Evolutionary conservation across 2,888 invertebrate species (phyloP).

Genomic region (Strigamia crassipes): DNA sequence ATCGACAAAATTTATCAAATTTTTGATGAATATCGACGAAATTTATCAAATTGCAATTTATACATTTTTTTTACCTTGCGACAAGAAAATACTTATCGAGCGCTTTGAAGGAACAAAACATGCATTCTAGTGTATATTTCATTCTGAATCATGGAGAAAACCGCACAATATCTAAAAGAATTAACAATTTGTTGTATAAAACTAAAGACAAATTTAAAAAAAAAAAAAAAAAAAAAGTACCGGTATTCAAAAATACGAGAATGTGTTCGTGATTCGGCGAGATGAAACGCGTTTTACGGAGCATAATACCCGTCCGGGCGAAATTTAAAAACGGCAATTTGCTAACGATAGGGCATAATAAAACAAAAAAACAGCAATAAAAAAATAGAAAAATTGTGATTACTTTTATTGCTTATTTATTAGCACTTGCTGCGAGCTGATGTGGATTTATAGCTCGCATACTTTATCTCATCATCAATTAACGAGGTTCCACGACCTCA

Average conservation of each 20-base stretch:
- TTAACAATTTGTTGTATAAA: too few relatives aligned
- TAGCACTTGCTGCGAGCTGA: not conserved
- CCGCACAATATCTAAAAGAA: slow-evolving; percentile 46
- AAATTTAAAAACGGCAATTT: not conserved
- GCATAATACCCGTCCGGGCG: not conserved
- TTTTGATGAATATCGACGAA: too few relatives aligned
- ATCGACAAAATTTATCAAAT: too few relatives aligned
- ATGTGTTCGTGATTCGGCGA: too few relatives aligned
- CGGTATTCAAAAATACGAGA: too few relatives aligned
- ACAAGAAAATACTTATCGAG: slow-evolving; percentile 52
- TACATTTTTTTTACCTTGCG: too few relatives aligned
- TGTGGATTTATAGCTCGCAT: not conserved
- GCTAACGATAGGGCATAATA: not conserved
- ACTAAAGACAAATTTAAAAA: too few relatives aligned
- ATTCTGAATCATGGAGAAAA: slow-evolving; percentile 56
- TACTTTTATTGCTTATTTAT: slow-evolving; percentile 10
- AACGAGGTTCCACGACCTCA: not conserved
- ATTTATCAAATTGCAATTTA: too few relatives aligned
- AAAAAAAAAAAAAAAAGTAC: too few relatives aligned
- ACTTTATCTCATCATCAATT: slow-evolving; percentile 4
- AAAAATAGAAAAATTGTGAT: not conserved
- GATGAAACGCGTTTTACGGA: not conserved
- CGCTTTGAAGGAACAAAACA: slow-evolving; percentile 52
- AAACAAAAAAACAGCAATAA: not conserved
- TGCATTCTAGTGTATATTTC: slow-evolving; percentile 53